Evolutionary conservation across 2,888 invertebrate species (phyloP).

Genomic region (Tanypteryx hageni): DNA sequence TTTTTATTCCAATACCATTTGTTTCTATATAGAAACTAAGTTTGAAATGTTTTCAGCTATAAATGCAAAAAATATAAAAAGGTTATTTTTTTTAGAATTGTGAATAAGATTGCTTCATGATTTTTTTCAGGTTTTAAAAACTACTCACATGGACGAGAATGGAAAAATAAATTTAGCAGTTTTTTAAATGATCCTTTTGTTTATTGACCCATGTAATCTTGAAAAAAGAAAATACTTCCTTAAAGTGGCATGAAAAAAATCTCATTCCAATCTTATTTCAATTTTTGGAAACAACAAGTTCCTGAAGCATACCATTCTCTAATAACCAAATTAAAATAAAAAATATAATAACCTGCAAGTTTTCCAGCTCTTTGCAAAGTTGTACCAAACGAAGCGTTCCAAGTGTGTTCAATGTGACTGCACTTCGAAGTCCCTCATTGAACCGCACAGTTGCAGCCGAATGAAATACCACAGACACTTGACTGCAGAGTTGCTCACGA

Average conservation of each 20-base stretch:
- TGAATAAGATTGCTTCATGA: neutral
- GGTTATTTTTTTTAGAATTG: too few relatives aligned
- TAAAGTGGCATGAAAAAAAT: neutral
- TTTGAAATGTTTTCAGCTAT: too few relatives aligned
- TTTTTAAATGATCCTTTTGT: neutral
- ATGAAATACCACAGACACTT: constrained; percentile 79
- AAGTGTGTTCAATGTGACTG: constrained; percentile 79
- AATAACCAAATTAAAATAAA: neutral
- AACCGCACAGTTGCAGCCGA: constrained; percentile 81
- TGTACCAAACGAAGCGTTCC: constrained; percentile 78
- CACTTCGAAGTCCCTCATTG: constrained; percentile 78
- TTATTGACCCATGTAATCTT: neutral
- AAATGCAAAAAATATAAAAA: too few relatives aligned
- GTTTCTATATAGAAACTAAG: neutral
- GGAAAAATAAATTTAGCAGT: neutral
- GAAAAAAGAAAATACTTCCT: neutral
- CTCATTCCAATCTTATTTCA: neutral
- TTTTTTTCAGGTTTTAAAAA: neutral
- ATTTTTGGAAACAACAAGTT: neutral
- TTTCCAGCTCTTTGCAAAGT: constrained; percentile 77
- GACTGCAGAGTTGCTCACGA: constrained; percentile 72
- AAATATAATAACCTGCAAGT: constrained; percentile 74
- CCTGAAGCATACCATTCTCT: neutral
- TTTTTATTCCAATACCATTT: neutral
- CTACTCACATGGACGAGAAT: neutral